These are phyloP conservation scores for Tipula vernalis DNA, from an alignment of 2,888 invertebrate species.

Conservation along the genomic window DNA sequence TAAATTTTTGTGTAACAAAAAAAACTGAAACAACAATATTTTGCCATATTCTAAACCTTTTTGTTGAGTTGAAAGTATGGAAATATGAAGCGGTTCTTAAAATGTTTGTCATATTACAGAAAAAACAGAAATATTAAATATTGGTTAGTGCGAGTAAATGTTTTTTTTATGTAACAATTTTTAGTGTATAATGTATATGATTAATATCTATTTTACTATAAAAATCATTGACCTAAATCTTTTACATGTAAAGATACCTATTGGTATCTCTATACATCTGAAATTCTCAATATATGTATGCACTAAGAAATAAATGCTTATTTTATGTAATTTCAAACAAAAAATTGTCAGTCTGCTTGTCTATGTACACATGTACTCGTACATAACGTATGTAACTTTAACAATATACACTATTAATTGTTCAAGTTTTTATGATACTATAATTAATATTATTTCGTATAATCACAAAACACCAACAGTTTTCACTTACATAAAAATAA, in stretches of 20 bases:
- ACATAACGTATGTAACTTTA: neutral
- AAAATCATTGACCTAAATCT: neutral
- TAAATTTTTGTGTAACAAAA: neutral
- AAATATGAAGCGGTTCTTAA: neutral
- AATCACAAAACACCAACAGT: too few relatives aligned
- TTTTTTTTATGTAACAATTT: neutral
- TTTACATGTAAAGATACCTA: neutral
- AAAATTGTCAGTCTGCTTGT: neutral
- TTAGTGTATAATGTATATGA: neutral
- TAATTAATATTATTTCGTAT: too few relatives aligned
- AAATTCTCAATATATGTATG: neutral
- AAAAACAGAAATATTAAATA: neutral
- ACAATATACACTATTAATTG: neutral
- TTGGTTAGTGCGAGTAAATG: neutral
- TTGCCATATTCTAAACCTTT: neutral
- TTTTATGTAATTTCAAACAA: neutral
- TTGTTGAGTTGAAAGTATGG: neutral
- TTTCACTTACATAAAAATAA: too few relatives aligned
- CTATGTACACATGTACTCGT: neutral
- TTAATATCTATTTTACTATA: neutral
- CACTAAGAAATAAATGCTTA: neutral
- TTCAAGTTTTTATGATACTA: neutral
- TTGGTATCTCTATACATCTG: neutral
- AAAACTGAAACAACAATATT: neutral
- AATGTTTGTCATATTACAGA: neutral